phyloP scores from a whole-genome alignment of 2,888 invertebrate species.

The Heliconius charithonia region DNA sequence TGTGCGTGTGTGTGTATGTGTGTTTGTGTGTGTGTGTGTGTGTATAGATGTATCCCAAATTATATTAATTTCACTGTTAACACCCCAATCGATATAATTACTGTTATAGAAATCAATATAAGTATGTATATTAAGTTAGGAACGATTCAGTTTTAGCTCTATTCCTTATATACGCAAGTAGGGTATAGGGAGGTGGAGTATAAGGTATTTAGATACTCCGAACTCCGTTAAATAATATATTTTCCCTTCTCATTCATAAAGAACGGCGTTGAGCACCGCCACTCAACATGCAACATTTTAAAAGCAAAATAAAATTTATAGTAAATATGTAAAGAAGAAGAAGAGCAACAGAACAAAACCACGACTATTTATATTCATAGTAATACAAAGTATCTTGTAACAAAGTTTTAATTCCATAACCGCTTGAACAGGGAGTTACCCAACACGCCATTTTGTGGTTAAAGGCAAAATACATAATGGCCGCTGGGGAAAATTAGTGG shows the following conservation, averaged over 20 bases:
- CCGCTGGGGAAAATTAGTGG: conserved; percentile 38
- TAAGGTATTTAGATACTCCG: too few species aligned
- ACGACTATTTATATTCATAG: background rate
- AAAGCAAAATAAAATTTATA: too few species aligned
- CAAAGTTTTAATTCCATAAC: conserved; percentile 37
- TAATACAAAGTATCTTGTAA: conserved; percentile 31
- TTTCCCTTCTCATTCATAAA: too few species aligned
- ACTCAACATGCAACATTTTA: too few species aligned
- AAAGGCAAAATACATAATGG: conserved; percentile 30
- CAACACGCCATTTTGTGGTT: conserved; percentile 16
- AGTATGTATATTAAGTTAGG: background rate
- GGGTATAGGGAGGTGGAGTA: too few species aligned
- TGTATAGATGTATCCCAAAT: background rate
- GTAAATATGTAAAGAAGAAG: background rate
- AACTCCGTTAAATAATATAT: too few species aligned
- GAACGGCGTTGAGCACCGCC: too few species aligned
- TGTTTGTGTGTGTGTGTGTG: too few species aligned
- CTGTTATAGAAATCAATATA: background rate
- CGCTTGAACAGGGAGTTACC: conserved; percentile 24
- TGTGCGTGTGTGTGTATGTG: too few species aligned
- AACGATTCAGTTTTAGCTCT: background rate
- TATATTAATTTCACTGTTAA: background rate
- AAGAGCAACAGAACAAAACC: background rate
- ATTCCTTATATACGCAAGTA: too few species aligned
- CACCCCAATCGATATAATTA: background rate